Conservation (phyloP, 2,113 vertebrate species). For the Cavia aperea region DNA sequence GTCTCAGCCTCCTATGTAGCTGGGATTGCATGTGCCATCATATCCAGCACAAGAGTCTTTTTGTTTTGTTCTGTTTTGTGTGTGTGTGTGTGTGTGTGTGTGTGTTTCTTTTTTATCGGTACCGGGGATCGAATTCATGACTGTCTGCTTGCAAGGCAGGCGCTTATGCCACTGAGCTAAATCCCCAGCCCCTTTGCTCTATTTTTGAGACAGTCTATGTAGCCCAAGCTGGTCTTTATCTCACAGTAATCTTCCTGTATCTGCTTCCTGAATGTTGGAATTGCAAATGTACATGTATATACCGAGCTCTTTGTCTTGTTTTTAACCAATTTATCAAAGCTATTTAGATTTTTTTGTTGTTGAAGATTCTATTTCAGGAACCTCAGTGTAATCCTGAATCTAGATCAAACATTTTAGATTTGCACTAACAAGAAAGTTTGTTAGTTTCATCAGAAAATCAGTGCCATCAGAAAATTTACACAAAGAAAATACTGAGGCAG, state of each 20-base stretch:
- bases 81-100: no score
- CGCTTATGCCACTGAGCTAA: no score
- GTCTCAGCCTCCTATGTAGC: not conserved
- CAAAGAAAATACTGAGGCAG: not conserved
- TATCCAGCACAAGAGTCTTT: not conserved
- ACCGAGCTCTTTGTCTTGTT: not conserved
- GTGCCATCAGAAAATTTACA: not conserved
- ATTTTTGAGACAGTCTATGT: not conserved
- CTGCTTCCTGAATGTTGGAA: not conserved
- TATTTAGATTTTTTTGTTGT: not conserved
- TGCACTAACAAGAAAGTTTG: not conserved
- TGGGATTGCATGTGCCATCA: not conserved
- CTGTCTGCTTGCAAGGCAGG: no score
- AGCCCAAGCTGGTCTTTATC: not conserved
- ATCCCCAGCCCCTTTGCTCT: not conserved
- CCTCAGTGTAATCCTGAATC: not conserved
- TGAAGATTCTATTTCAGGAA: not conserved
- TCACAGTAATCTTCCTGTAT: not conserved
- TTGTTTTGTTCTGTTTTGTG: not conserved
- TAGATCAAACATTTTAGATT: not conserved
- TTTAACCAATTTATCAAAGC: not conserved
- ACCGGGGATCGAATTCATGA: no score
- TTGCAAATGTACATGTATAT: not conserved
- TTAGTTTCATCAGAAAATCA: not conserved
- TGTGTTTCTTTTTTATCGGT: no score